Conservation (phyloP, 2,888 invertebrate species). For the Bruchidius siliquastri region DNA sequence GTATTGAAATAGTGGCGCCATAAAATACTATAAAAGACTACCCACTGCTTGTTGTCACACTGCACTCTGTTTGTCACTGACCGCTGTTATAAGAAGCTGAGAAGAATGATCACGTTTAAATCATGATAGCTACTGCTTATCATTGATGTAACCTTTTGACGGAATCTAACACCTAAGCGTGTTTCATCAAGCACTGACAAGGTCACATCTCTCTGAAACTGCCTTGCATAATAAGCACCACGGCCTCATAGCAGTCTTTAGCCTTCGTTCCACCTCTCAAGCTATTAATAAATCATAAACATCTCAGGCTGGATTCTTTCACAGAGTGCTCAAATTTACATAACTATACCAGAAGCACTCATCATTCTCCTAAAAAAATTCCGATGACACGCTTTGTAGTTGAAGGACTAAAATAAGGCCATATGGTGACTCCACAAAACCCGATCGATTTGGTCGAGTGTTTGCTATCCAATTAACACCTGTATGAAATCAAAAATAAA, state of each 20-base stretch:
- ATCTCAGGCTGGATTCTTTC: no score
- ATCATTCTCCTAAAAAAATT: neutral
- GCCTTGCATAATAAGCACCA: no score
- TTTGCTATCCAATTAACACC: neutral
- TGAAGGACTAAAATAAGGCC: neutral
- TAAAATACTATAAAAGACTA: neutral
- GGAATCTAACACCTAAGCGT: no score
- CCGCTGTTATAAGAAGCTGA: no score
- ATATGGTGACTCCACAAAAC: neutral
- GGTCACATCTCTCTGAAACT: no score
- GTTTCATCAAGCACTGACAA: no score
- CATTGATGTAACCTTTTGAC: no score
- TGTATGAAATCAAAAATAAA: neutral
- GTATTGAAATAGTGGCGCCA: neutral
- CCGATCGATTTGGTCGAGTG: neutral
- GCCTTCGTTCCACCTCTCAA: no score
- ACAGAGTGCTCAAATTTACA: neutral
- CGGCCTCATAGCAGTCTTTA: no score
- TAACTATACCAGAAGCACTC: neutral
- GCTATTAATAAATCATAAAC: no score
- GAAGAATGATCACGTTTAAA: no score
- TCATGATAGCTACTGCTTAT: no score
- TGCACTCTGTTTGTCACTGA: neutral
- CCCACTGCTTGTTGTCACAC: neutral
- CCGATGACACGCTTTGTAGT: neutral